Percentiles rank a stretch among this genome's conserved stretches.
Conservation (phyloP, 2,797 vertebrate species). For the Alcedo atthis region DNA sequence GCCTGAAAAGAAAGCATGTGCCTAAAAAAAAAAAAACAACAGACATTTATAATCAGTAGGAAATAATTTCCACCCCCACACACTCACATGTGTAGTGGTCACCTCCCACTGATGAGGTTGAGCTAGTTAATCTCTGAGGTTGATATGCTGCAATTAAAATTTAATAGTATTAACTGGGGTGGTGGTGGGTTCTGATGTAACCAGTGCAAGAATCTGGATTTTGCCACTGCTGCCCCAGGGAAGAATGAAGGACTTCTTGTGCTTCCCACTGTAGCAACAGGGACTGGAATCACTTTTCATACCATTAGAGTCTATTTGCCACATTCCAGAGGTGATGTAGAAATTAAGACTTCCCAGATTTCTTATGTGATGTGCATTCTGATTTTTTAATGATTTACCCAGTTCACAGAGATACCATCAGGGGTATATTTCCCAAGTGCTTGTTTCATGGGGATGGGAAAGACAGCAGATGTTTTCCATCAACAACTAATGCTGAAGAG, state of each 20-base stretch:
- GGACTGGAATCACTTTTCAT: background rate
- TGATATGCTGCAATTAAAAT: background rate
- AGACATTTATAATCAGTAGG: background rate
- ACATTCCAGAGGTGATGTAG: background rate
- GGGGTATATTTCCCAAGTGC: slow-evolving; percentile 55
- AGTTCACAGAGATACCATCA: slow-evolving; percentile 37
- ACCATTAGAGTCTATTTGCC: background rate
- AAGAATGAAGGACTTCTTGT: background rate
- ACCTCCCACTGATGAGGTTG: background rate
- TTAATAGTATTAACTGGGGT: background rate
- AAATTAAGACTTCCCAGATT: background rate
- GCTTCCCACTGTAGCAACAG: background rate
- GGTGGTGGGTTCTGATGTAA: background rate
- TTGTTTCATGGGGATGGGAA: slow-evolving; percentile 35
- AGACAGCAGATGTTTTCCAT: slow-evolving; percentile 80
- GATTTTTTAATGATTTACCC: slow-evolving; percentile 53
- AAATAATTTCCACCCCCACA: background rate
- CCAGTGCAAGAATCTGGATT: background rate
- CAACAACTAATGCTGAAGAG: slow-evolving; percentile 56
- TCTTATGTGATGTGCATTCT: background rate
- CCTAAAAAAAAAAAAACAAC: background rate
- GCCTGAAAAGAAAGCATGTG: background rate
- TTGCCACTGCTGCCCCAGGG: background rate
- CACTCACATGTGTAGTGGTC: background rate
- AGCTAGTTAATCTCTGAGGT: background rate